These are phyloP conservation scores for Caenorhabditis plicata DNA, from an alignment of 2,888 invertebrate species.

Conservation along the genomic window DNA sequence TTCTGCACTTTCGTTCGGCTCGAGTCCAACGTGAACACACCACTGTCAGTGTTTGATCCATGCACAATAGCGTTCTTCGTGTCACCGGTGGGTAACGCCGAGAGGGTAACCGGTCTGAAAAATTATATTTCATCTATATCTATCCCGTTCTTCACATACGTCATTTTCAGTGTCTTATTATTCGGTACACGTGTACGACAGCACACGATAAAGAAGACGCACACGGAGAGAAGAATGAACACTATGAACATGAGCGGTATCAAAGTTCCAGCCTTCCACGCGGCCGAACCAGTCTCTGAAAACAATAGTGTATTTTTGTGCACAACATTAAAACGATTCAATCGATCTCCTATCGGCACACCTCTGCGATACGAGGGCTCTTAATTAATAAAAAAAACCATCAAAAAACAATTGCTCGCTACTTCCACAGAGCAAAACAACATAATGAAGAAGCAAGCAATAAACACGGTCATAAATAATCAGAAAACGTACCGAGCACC, in stretches of 20 bases:
- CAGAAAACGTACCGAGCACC: constrained; percentile 15
- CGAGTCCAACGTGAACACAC: constrained; percentile 53
- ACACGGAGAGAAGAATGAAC: constrained; percentile 21
- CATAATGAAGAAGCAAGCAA: neutral
- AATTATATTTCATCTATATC: too few species aligned
- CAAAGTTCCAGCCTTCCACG: constrained; percentile 12
- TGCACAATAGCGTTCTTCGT: constrained; percentile 49
- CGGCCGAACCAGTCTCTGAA: constrained; percentile 11
- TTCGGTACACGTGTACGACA: constrained; percentile 25
- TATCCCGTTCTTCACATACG: constrained; percentile 12
- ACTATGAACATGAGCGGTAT: constrained; percentile 32
- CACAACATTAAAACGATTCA: neutral
- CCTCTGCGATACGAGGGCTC: neutral
- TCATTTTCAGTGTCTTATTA: constrained; percentile 19
- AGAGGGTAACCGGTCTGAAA: constrained; percentile 13
- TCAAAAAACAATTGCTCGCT: neutral
- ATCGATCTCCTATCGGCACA: neutral
- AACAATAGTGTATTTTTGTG: neutral
- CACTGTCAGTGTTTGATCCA: constrained; percentile 55
- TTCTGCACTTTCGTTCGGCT: constrained; percentile 13
- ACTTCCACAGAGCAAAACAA: neutral
- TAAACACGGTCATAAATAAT: neutral
- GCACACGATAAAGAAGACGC: constrained; percentile 37
- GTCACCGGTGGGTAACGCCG: constrained; percentile 31
- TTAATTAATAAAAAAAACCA: neutral